Evolutionary conservation across 2,888 invertebrate genomes (phyloP), one percentile per base, ranked within the genome.

Genomic region (Hecatera dysodea): DNA sequence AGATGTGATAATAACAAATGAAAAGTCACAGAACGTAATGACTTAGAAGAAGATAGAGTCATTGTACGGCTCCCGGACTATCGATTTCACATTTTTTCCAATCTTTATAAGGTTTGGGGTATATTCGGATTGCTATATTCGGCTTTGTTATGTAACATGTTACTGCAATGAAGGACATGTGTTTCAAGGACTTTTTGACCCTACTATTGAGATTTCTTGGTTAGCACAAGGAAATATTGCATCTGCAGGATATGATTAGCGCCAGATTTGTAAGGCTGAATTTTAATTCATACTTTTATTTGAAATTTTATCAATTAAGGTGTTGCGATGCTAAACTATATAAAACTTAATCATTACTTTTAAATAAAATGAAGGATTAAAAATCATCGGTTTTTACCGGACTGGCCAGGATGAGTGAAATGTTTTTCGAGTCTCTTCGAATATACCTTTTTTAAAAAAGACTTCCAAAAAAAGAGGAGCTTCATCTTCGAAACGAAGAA

Each of bases 81-180:
- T 83, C 84, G 88, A 88, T 88, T 88, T 85, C 82, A 68, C 88
- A 87, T 88, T 87, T 88, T 88, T 88, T 85, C 69, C 82, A 69
- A 83, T 87, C 77, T 88, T 88, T 88, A 88, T 87, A 65, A 62
- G 64, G 29, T 82, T 72, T 62, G 59, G 71, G 62, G 72, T 78
- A 82, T 71, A 48, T 82, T 78, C 44, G 60, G 73, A 78, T 63
- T 53, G 60, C 27, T 46, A n/a, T n/a, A n/a, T n/a, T n/a, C n/a
- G 24, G 53, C 11, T 78, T 64, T 66, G 48, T 61, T 63, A 82
- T 59, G 29, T 29, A 67, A 24, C 36, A 24, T 62, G 56, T 59
- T 48, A 67, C 46, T 61, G 57, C 36, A 80, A 46, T 27, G 24
- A 24, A 27, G 22, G 36, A 39, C 11, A 12, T 50, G 36, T 44